phyloP scores from a whole-genome alignment of 2,113 vertebrate genomes.

The Lonchura striata region DNA sequence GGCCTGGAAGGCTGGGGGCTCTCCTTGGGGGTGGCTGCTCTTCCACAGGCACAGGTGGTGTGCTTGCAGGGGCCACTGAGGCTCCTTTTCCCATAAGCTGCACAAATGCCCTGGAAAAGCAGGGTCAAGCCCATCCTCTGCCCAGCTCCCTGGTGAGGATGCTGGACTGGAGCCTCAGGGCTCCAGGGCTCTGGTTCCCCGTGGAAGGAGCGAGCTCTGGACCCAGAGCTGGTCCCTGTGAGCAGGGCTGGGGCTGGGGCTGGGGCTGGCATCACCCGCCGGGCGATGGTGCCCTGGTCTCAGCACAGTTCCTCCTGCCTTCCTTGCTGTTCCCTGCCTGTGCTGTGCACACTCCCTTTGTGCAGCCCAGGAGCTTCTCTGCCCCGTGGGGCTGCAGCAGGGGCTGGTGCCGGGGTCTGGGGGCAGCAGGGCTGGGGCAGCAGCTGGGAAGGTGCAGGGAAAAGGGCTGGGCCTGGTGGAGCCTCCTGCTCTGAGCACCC shows the following conservation, averaged over 20 bases:
- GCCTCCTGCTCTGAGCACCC: background rate
- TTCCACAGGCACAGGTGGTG: background rate
- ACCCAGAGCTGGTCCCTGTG: accelerated
- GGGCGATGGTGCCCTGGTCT: accelerated
- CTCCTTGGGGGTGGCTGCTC: background rate
- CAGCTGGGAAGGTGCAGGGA: background rate
- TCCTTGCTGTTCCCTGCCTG: background rate
- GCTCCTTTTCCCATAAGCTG: background rate
- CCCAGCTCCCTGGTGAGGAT: background rate
- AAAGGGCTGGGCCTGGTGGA: background rate
- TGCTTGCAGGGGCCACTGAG: background rate
- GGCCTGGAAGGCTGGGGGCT: too few relatives aligned
- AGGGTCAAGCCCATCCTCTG: background rate
- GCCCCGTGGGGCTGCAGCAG: accelerated
- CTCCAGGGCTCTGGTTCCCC: background rate
- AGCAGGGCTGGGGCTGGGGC: background rate
- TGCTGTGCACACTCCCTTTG: background rate
- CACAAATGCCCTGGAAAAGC: background rate
- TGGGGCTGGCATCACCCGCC: background rate
- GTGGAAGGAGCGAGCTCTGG: background rate
- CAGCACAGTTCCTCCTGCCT: accelerated
- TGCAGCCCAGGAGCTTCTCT: background rate
- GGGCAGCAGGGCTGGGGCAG: accelerated
- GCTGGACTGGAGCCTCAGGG: accelerated
- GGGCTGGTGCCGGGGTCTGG: background rate